Conservation (phyloP, 2,113 vertebrate genomes). For the Nerophis ophidion region DNA sequence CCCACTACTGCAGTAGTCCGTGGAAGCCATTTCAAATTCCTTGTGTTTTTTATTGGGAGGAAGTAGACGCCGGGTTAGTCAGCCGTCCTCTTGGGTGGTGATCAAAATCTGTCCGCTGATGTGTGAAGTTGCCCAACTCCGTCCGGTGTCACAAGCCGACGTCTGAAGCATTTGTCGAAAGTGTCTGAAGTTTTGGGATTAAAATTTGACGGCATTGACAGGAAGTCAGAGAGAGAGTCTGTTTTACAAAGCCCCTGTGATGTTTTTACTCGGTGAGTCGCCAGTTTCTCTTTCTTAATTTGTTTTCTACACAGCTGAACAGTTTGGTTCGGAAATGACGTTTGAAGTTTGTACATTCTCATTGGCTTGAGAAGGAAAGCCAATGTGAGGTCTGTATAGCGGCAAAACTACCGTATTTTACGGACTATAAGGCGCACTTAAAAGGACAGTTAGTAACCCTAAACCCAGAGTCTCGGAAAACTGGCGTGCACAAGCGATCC, state of each 20-base stretch:
- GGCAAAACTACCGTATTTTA: too few relatives aligned
- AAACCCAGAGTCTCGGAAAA: too few relatives aligned
- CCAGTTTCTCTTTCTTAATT: conserved; percentile 11
- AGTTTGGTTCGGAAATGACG: not conserved
- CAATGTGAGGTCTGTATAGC: not conserved
- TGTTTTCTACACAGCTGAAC: conserved; percentile 6
- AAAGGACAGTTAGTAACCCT: too few relatives aligned
- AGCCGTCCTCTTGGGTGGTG: conserved; percentile 52
- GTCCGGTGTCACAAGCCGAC: conserved; percentile 23
- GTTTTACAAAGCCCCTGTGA: conserved; percentile 37
- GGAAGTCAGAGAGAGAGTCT: conserved; percentile 41
- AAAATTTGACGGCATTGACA: conserved; percentile 41
- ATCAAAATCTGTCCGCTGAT: conserved; percentile 52
- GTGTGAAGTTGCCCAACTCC: conserved; percentile 40
- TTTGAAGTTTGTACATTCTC: not conserved
- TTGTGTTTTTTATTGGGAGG: conserved; percentile 69
- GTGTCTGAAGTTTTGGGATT: conserved; percentile 45
- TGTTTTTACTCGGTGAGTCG: conserved; percentile 74
- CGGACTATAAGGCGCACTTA: too few relatives aligned
- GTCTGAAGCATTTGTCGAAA: conserved; percentile 43
- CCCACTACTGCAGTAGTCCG: conserved; percentile 52
- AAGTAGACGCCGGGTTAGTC: conserved; percentile 69
- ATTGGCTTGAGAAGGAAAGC: conserved; percentile 2
- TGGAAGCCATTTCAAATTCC: conserved; percentile 66
- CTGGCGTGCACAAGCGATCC: too few relatives aligned